Evolutionary conservation across 2,888 invertebrate species (phyloP), one percentile per base, ranked within the genome.

Genomic region (Tipula unca): DNA sequence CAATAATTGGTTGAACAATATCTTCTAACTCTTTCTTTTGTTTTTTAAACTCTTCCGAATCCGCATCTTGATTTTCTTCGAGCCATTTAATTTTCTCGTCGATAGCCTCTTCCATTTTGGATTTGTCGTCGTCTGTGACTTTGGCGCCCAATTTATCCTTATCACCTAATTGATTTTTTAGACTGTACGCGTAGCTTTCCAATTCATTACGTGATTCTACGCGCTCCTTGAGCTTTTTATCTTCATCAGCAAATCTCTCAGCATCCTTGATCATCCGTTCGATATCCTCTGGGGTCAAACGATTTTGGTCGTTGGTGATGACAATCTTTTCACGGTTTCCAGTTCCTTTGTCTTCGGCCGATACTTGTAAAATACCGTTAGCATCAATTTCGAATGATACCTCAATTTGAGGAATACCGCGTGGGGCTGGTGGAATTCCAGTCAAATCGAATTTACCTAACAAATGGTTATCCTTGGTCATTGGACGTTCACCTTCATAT

Each of bases 241-340:
- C 99, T 88, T 99, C 99, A 89, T 99, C 99, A 20, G 99, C 98
- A 92, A 99, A 99, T 91, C 97, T 97, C 92, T 99, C 99, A 0
- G 99, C 99, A 90, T 99, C 99, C 91, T 97, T 97, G 91, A 99
- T 98, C 99, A 99, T 99, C 87, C 98, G 94, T 90, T 99, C 99
- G 88, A 99, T 99, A 89, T 99, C 99, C 88, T 99, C 99, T 3
- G 98, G 99, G 14, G 98, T 98, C 87, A 99, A 91, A 87, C 99
- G 93, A 92, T 99, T 99, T 91, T 99, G 98, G 89, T 99, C 99
- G 89, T 99, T 99, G 88, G 99, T 99, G 90, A 99, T 99, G 87
- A 98, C 98, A 89, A 99, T 99, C 93, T 99, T 98, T 90, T 99
- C 98, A 89, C 98, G 95, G 92, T 98, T 99, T 86, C 99, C 99